Evolutionary conservation across 2,888 invertebrate species (phyloP), one percentile per base, ranked within the genome.

Genomic region (Synanthedon andrenaeformis): DNA sequence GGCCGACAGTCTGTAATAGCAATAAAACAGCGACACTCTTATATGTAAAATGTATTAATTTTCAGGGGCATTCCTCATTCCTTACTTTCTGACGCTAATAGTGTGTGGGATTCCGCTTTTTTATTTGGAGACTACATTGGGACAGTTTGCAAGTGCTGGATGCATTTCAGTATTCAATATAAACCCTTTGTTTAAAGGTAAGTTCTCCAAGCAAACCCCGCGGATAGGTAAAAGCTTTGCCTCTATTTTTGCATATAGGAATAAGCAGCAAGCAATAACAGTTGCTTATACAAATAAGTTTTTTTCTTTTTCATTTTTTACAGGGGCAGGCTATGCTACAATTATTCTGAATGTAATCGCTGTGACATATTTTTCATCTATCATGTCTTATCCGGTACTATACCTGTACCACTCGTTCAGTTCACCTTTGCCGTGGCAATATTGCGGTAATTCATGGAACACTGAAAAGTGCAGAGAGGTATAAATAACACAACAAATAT

Each of bases 81-180:
- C 96, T 3, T 97, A 96, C 75, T 83, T 95, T 51, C 72, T 96
- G 57, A 95, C 96, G 77, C 82, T 96, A 51, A 75, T 94, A 48
- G 79, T 94, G 53, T 96, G 95, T 65, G 96, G 96, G 3, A 92
- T 96, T 55, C 96, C 96, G 0, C 85, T 96, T 58, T 96, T 96
- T 70, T 95, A 96, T 70, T 88, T 97, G 90, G 96, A 97, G 80
- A 92, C 95, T 0, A 90, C 93, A 1, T 88, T 96, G 64, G 96
- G 96, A 14, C 96, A 97, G 72, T 95, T 95, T 78, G 90, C 94
- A 35, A 92, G 93, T 64, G 91, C 93, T 42, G 95, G 96, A 61
- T 94, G 94, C 62, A 91, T 95, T 59, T 92, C 93, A 17, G 89
- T 95, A 59, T 96, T 95, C 82, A 92, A 92, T 62, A 91, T 94